A percentile compares a stretch with the other conserved stretches of the same genome.
Conservation (phyloP, 37 sponge, comb jelly and placozoan species). For the Mnemiopsis leidyi region DNA sequence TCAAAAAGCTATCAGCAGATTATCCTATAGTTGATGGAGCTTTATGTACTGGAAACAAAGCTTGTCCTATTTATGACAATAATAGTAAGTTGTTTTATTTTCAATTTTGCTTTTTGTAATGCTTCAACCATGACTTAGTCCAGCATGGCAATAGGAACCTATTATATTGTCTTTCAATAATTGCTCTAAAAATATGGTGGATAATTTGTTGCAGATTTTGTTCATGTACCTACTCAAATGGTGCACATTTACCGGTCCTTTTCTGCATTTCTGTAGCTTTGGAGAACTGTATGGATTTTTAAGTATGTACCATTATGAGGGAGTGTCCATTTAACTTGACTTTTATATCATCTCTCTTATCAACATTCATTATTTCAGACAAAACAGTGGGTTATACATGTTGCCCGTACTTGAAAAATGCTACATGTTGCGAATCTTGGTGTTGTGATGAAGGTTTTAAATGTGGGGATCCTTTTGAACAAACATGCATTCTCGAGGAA, state of each 20-base stretch:
- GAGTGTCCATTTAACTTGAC: neutral
- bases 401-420: neutral
- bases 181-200: no score
- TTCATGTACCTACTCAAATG: no score
- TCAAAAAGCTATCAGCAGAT: neutral
- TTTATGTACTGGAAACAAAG: conserved; percentile 22
- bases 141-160: no score
- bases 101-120: neutral
- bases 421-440: conserved; percentile 17
- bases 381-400: neutral
- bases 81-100: neutral
- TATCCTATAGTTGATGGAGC: neutral
- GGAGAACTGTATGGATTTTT: no score
- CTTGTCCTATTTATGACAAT: neutral
- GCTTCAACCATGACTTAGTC: neutral
- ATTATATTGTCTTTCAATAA: no score
- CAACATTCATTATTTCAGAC: neutral
- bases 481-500: neutral
- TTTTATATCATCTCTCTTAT: neutral
- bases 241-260: no score
- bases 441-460: conserved; percentile 12
- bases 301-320: no score
- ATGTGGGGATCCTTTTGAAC: neutral
- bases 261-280: no score
- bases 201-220: no score